These are phyloP conservation scores for Linurgus olivaceus DNA, from an alignment of 2,797 vertebrate species.

Conservation along the genomic window DNA sequence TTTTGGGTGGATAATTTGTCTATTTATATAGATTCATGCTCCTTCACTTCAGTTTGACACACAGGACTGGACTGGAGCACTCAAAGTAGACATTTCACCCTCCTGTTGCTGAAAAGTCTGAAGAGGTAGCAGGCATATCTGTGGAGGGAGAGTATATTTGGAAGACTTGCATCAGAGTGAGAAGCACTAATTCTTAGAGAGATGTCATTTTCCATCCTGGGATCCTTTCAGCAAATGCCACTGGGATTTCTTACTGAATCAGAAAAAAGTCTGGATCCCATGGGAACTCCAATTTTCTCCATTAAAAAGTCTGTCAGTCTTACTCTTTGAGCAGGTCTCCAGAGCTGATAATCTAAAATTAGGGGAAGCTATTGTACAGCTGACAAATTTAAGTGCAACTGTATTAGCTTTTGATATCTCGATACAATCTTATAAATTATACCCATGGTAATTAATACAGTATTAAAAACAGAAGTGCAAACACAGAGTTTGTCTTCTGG, in stretches of 20 bases:
- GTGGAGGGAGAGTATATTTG: not conserved
- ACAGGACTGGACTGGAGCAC: not conserved
- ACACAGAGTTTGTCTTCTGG: not conserved
- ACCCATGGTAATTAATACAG: constrained; percentile 64
- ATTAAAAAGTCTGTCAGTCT: constrained; percentile 73
- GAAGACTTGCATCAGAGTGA: constrained; percentile 31
- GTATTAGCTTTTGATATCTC: constrained; percentile 60
- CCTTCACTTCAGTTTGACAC: constrained; percentile 28
- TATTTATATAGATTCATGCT: constrained; percentile 38
- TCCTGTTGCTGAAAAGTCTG: not conserved
- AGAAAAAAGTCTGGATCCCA: constrained; percentile 54
- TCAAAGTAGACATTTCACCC: not conserved
- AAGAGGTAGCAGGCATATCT: not conserved
- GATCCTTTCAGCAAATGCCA: constrained; percentile 57
- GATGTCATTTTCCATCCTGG: constrained; percentile 62
- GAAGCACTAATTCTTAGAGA: constrained; percentile 58
- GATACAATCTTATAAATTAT: constrained; percentile 66
- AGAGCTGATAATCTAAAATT: constrained; percentile 71
- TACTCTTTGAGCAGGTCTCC: constrained; percentile 50
- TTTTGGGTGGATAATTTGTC: constrained; percentile 29
- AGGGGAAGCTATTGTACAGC: constrained; percentile 64
- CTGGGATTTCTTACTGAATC: constrained; percentile 58
- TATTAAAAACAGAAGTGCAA: constrained; percentile 21
- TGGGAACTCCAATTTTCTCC: constrained; percentile 58
- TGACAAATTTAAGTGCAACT: constrained; percentile 72